Base-by-base conservation (phyloP, 1,140 invertebrate species). In the Homalodisca vitripennis region DNA sequence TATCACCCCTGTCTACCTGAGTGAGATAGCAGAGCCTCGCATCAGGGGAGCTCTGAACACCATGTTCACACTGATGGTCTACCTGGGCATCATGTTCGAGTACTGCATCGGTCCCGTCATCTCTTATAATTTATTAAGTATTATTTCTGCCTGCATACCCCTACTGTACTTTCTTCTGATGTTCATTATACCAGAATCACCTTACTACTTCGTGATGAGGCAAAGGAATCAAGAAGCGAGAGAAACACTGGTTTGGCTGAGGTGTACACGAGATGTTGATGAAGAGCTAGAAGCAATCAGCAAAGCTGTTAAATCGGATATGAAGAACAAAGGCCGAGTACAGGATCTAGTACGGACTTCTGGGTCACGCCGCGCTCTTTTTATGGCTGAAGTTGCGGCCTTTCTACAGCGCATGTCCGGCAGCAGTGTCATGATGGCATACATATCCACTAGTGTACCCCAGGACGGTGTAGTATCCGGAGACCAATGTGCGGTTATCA, bases 171-270 rank as follows among this genome's bases (percentile, higher is more conserved):
- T 90, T 0, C 68, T 84, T 0, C 86, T 88, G 72, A 89, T 91
- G 80, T 70, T 84, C 14, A 85, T 87, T 48, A 89, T 94, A 82
- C 93, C 93, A 0, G 94, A 96, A 77, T 90, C 90, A 48, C 94
- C 94, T 0, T 88, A 87, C 68, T 92, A 85, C 71, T 80, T 88
- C 31, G 78, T 92, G 0, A 79, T 80, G 6, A 84, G 85, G 75
- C 82, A 84, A 76, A 74, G 79, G 51, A 82, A 82, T 41, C 78
- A 84, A 6, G 85, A 87, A 1, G 93, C 92, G 0, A 76, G 85
- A 0, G 74, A 81, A 1, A 80, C 89, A 2, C 77, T 96, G 69
- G 80, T 84, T 62, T 89, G 84, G 73, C 80, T 97, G 0, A 82
- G 93, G 1, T 84, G 83, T 0, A 68, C 68, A 27, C 46, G 29